phyloP scores from a whole-genome alignment of 2,888 invertebrate genomes.

The Nycteola revayana region DNA sequence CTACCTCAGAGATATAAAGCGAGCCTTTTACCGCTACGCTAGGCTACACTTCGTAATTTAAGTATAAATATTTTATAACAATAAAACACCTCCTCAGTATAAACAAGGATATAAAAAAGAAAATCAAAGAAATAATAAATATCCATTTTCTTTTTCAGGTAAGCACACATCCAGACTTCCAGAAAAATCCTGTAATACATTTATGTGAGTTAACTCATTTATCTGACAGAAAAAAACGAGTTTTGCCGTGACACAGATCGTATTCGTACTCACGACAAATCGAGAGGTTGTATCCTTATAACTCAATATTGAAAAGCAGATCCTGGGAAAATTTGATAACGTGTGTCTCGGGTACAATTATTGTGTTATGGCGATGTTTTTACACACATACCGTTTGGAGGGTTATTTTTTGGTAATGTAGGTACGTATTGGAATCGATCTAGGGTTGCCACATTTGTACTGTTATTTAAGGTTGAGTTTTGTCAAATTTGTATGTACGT shows the following conservation, averaged over 20 bases:
- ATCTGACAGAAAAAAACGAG: constrained; percentile 10
- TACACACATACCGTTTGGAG: constrained; percentile 13
- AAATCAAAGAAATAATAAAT: constrained; percentile 8
- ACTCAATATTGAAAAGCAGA: constrained; percentile 24
- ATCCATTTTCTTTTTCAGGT: constrained; percentile 24
- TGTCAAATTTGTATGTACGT: no score
- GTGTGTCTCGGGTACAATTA: constrained; percentile 29
- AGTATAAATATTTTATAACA: no score
- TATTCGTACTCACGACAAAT: constrained; percentile 23
- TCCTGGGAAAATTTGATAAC: constrained; percentile 31
- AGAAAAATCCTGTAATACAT: constrained; percentile 17
- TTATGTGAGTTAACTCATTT: constrained; percentile 31
- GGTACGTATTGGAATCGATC: constrained; percentile 2
- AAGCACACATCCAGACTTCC: constrained; percentile 21
- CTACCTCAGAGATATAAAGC: no score
- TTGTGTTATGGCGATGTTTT: constrained; percentile 28
- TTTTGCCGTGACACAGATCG: constrained; percentile 14
- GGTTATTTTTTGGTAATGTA: constrained; percentile 14
- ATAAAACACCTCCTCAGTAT: no score
- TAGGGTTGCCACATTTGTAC: not conserved
- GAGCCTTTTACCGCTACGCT: no score
- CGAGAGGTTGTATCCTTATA: constrained; percentile 26
- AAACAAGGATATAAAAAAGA: no score
- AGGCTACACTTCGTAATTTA: no score
- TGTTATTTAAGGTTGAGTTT: no score